Conservation (phyloP, 1,140 invertebrate genomes). For the Lethocerus indicus region DNA sequence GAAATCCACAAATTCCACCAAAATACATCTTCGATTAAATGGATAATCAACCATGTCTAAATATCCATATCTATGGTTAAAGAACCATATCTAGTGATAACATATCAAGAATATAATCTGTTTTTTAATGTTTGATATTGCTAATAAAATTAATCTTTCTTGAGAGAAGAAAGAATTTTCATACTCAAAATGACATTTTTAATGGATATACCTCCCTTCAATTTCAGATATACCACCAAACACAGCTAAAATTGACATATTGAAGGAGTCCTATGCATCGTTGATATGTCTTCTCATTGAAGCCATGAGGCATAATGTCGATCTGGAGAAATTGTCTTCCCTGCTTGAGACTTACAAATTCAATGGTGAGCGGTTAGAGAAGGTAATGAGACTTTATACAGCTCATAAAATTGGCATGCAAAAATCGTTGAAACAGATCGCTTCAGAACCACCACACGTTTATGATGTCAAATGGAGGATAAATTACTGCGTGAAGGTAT, state of each 20-base stretch:
- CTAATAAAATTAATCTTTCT: not conserved
- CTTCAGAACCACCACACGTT: not conserved
- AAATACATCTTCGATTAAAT: no score
- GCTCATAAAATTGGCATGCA: not conserved
- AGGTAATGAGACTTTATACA: not conserved
- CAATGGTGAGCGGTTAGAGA: conserved; percentile 1
- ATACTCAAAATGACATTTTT: no score
- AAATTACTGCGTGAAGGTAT: conserved; percentile 6
- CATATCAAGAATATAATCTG: not conserved
- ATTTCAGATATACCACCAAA: not conserved
- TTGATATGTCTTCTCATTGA: conserved; percentile 3
- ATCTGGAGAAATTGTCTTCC: not conserved
- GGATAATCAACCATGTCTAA: no score
- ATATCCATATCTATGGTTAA: no score
- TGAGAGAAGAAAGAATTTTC: not conserved
- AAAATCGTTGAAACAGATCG: not conserved
- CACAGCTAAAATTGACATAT: not conserved
- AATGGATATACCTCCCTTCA: no score
- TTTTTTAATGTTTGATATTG: not conserved
- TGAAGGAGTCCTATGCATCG: conserved; percentile 6
- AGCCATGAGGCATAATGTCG: conserved; percentile 2
- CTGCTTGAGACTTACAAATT: not conserved
- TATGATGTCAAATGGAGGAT: conserved; percentile 7
- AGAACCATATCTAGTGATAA: no score
- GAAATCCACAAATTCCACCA: no score